Evolutionary conservation across 2,113 vertebrate genomes (phyloP).

Genomic region (Solea senegalensis): DNA sequence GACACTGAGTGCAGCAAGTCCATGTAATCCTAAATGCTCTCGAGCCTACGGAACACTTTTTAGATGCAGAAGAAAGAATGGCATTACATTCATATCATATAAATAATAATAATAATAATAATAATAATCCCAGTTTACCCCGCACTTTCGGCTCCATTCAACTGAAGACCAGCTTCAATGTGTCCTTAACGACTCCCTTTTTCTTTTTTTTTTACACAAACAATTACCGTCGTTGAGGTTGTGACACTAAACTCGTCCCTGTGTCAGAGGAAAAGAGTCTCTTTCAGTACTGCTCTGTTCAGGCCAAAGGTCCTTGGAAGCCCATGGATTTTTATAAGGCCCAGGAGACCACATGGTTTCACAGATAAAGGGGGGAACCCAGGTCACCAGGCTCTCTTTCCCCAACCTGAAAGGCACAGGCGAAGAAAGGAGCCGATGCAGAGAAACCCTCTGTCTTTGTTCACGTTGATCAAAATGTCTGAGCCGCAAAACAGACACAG

Average conservation of each 20-base stretch:
- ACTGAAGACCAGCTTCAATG: slow-evolving; percentile 80
- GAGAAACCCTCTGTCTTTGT: slow-evolving; percentile 12
- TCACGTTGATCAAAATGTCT: slow-evolving; percentile 9
- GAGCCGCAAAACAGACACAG: slow-evolving; percentile 6
- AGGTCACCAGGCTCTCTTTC: slow-evolving; percentile 33
- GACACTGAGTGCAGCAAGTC: slow-evolving; percentile 36
- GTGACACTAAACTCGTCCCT: slow-evolving; percentile 51
- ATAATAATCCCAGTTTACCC: slow-evolving; percentile 27
- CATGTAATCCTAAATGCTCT: slow-evolving; percentile 20
- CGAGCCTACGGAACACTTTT: slow-evolving; percentile 57
- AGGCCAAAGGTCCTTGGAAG: slow-evolving; percentile 46
- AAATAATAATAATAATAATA: slow-evolving; percentile 61
- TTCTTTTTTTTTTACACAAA: slow-evolving; percentile 43
- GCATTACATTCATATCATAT: slow-evolving; percentile 75
- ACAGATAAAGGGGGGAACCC: slow-evolving; percentile 50
- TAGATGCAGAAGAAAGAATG: slow-evolving; percentile 56
- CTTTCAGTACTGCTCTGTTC: slow-evolving; percentile 29
- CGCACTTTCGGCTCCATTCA: slow-evolving; percentile 30
- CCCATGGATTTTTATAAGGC: slow-evolving; percentile 50
- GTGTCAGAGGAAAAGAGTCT: slow-evolving; percentile 22
- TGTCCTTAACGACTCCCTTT: slow-evolving; percentile 58
- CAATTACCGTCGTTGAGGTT: slow-evolving; percentile 44
- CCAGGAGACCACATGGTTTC: slow-evolving; percentile 47
- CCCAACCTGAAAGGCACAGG: slow-evolving; percentile 50
- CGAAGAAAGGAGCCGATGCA: slow-evolving; percentile 4